Conservation (phyloP, 2,113 vertebrate genomes). For the Tauraco erythrolophus region DNA sequence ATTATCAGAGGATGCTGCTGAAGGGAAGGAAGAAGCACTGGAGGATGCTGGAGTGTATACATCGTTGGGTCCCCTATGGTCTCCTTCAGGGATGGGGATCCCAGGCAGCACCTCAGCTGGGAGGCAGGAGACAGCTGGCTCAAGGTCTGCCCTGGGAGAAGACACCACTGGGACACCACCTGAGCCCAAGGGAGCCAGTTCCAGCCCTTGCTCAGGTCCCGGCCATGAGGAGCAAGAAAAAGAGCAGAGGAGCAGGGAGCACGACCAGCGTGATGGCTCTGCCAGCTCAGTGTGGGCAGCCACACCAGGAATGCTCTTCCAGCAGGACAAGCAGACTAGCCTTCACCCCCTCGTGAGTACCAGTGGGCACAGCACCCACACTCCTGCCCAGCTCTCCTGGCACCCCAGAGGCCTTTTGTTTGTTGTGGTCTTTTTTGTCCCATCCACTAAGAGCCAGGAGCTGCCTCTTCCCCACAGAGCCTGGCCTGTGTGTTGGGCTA, state of each 20-base stretch:
- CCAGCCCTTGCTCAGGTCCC: neutral
- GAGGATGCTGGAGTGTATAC: neutral
- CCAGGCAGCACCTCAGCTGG: neutral
- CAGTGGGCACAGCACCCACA: fast-evolving
- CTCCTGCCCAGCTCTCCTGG: neutral
- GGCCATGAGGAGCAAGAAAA: neutral
- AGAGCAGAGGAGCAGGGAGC: neutral
- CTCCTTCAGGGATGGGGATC: neutral
- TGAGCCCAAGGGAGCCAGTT: too few species aligned
- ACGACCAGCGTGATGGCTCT: fast-evolving
- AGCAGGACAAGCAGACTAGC: neutral
- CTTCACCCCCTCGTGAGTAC: conserved; percentile 83
- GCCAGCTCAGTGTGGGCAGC: conserved; percentile 78
- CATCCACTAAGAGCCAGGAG: neutral
- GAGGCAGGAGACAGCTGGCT: fast-evolving
- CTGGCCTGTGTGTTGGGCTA: conserved; percentile 87
- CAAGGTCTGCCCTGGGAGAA: neutral
- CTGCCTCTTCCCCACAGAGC: conserved; percentile 70
- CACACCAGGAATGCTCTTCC: conserved; percentile 70
- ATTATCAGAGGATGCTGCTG: neutral
- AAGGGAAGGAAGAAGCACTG: neutral
- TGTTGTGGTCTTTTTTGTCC: neutral
- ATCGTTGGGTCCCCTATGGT: fast-evolving
- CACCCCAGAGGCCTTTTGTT: neutral
- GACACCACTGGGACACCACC: neutral